These are phyloP conservation scores for Temnothorax nylanderi DNA, from an alignment of 1,140 invertebrate genomes.

Conservation along the genomic window DNA sequence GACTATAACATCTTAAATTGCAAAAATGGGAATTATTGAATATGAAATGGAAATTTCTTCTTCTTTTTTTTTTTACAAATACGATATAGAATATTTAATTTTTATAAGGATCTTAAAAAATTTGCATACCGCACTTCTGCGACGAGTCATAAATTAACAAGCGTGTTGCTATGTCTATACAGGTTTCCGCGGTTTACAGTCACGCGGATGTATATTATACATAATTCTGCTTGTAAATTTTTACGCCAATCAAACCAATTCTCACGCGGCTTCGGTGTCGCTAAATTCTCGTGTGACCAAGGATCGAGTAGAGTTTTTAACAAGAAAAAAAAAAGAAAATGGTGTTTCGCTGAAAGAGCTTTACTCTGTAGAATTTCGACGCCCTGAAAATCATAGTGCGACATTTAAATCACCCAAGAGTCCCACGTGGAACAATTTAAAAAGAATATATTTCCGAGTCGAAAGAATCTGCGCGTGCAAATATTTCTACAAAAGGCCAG, in stretches of 20 bases:
- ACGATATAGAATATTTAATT: background rate
- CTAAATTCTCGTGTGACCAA: constrained; percentile 31
- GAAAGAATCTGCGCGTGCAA: background rate
- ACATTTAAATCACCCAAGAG: background rate
- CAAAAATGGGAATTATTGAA: background rate
- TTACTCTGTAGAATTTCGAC: background rate
- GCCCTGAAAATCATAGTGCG: background rate
- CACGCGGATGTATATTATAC: background rate
- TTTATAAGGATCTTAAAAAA: background rate
- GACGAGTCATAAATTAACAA: constrained; percentile 3
- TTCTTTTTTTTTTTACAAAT: background rate
- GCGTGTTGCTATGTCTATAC: background rate
- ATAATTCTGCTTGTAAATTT: constrained; percentile 33
- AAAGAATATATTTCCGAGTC: background rate
- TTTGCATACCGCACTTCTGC: background rate
- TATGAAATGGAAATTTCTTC: background rate
- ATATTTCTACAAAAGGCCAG: background rate
- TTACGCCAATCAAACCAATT: constrained; percentile 32
- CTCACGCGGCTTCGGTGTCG: constrained; percentile 51
- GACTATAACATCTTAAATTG: background rate
- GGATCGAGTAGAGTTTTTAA: background rate
- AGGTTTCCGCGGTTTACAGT: background rate
- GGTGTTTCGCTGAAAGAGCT: background rate
- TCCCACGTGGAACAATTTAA: background rate
- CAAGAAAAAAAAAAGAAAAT: constrained; percentile 18